Base-by-base conservation (phyloP, 30 jellyfish, hydroid and myxozoan genomes). In the Sanderia malayensis region DNA sequence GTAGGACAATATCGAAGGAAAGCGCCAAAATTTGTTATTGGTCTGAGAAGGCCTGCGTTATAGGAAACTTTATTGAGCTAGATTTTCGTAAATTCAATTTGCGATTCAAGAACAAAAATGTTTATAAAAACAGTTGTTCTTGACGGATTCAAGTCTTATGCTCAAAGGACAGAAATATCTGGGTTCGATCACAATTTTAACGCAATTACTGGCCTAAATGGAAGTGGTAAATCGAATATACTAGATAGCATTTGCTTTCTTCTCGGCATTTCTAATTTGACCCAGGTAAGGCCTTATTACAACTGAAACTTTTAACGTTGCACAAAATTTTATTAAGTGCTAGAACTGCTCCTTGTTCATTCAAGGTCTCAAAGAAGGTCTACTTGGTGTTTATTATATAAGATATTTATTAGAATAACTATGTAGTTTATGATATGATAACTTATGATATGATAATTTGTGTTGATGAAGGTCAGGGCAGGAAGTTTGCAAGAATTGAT, bases 381-480 rank as follows among this genome's bases (percentile, higher is more conserved):
- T n/a, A n/a, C n/a, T n/a, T n/a, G n/a, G n/a, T n/a, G n/a, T n/a
- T n/a, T n/a, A n/a, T n/a, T n/a, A n/a, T n/a, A n/a, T n/a, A n/a
- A n/a, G n/a, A n/a, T n/a, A n/a, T n/a, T n/a, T n/a, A n/a, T n/a
- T n/a, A n/a, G n/a, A n/a, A n/a, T n/a, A n/a, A n/a, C n/a, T n/a
- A n/a, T n/a, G n/a, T n/a, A n/a, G n/a, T n/a, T n/a, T n/a, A n/a
- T n/a, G n/a, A n/a, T n/a, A n/a, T n/a, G n/a, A n/a, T n/a, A n/a
- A n/a, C n/a, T n/a, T n/a, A n/a, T n/a, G n/a, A n/a, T n/a, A n/a
- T n/a, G n/a, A n/a, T n/a, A n/a, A n/a, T n/a, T n/a, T n/a, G n/a
- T n/a, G n/a, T n/a, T n/a, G n/a, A n/a, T n/a, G n/a, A n/a, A 89
- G 97, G 97, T 91, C 0, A 89, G 98, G 61, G 98, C 98, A 13